Conservation (phyloP, 1,140 invertebrate species). For the Lineus longissimus region DNA sequence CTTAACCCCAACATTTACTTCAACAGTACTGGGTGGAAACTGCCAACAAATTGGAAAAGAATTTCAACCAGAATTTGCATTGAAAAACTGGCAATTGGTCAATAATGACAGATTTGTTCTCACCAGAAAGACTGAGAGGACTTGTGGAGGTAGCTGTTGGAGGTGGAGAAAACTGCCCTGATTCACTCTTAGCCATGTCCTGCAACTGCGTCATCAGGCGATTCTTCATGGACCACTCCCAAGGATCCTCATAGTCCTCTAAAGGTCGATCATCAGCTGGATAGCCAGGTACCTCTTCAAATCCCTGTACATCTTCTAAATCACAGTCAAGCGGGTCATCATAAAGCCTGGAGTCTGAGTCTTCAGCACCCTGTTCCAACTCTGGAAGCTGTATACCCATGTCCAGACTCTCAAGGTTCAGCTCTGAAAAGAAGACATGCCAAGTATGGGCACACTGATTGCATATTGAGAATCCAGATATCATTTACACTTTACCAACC, state of each 20-base stretch:
- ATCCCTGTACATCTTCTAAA: neutral
- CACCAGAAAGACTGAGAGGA: too few species aligned
- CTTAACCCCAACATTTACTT: too few species aligned
- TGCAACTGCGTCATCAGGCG: neutral
- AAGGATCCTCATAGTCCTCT: constrained; percentile 8
- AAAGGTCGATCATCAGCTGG: neutral
- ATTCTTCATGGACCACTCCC: constrained; percentile 7
- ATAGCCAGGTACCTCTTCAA: neutral
- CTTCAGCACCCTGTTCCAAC: neutral
- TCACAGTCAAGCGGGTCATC: constrained; percentile 1
- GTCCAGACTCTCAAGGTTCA: neutral
- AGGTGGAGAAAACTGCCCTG: neutral
- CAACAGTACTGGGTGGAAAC: too few species aligned
- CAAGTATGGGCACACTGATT: neutral
- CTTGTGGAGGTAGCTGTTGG: too few species aligned
- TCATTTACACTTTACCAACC: too few species aligned
- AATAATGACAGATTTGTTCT: too few species aligned
- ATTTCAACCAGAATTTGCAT: too few species aligned
- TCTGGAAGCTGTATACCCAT: neutral
- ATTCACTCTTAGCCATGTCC: neutral
- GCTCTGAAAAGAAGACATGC: neutral
- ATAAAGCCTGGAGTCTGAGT: neutral
- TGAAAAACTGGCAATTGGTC: too few species aligned
- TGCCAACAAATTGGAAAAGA: too few species aligned
- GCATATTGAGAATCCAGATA: too few species aligned